Conservation (phyloP, 1,140 invertebrate species). For the Acyrthosiphon pisum region DNA sequence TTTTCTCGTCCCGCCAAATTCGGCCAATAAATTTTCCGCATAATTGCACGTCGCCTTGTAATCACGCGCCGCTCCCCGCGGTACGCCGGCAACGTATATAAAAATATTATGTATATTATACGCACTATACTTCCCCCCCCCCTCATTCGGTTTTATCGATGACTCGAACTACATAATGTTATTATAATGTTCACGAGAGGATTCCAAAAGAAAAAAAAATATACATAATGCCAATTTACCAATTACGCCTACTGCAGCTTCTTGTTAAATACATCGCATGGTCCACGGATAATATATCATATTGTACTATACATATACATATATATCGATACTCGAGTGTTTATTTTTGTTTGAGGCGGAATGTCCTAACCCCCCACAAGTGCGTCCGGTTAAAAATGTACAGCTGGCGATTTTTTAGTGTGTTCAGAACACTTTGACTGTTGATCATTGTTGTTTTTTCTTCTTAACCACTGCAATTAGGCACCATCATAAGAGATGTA, state of each 20-base stretch:
- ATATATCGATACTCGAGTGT: conserved; percentile 18
- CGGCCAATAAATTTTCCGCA: conserved; percentile 50
- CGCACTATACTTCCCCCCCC: not conserved
- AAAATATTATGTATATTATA: conserved; percentile 10
- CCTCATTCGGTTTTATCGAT: conserved; percentile 3
- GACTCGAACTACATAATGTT: not conserved
- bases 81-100: not conserved
- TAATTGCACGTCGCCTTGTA: conserved; percentile 29
- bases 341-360: conserved; percentile 18
- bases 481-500: not conserved
- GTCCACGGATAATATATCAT: not conserved
- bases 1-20: conserved; percentile 12
- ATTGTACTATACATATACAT: not conserved
- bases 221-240: conserved; percentile 36
- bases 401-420: conserved; percentile 41
- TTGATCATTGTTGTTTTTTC: conserved; percentile 39
- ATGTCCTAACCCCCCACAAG: not conserved
- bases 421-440: conserved; percentile 35
- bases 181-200: not conserved
- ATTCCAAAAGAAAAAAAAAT: not conserved
- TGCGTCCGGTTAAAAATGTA: conserved; percentile 33
- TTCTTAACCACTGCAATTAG: not conserved
- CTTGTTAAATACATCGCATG: not conserved
- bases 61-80: conserved; percentile 6
- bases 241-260: conserved; percentile 23